Base-by-base conservation (phyloP, 2,888 invertebrate species). In the Drosophila paramelanica region DNA sequence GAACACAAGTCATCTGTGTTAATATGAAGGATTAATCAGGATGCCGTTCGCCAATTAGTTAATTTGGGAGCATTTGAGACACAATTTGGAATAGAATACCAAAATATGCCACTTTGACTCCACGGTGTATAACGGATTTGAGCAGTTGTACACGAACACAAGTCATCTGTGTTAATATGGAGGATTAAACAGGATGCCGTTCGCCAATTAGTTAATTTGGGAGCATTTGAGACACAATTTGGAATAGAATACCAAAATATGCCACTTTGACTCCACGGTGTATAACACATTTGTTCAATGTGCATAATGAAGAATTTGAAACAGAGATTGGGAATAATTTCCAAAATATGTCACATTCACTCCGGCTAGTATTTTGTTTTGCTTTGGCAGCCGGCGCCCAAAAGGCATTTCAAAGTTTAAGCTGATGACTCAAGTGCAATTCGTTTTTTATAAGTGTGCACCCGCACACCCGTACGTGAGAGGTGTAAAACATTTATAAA, bases 341-440 rank as follows among this genome's bases (percentile, higher is more conserved):
- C 45, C n/a, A 51, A 58, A 70, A 52, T 61, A 79, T 73, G 67
- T 66, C 72, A 75, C 75, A 77, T 77, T 69, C 59, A 45, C 73
- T 77, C 65, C 69, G 27, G 1, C 8, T 20, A 13, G 3, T 36
- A 43, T 27, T 38, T 27, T 23, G 10, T 11, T 38, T 20, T 50
- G 45, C 25, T 25, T 17, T 43, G 17, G 14, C 13, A 39, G 43
- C 31, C 38, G 45, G 41, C n/a, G 20, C 27, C 47, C 64, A 50
- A 49, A 43, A 17, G 31, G 42, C 50, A 27, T 36, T 56, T 27
- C 11, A 58, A 36, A 47, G 50, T 41, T 33, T 31, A 6, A 2
- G 25, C 5, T 41, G 58, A 82, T 89, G 85, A 86, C 70, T 86
- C 85, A 86, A 81, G 5, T 61, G 67, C 60, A 72, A 27, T 59